Conservation (phyloP, 2,797 vertebrate genomes). For the Anolis apletophallus region DNA sequence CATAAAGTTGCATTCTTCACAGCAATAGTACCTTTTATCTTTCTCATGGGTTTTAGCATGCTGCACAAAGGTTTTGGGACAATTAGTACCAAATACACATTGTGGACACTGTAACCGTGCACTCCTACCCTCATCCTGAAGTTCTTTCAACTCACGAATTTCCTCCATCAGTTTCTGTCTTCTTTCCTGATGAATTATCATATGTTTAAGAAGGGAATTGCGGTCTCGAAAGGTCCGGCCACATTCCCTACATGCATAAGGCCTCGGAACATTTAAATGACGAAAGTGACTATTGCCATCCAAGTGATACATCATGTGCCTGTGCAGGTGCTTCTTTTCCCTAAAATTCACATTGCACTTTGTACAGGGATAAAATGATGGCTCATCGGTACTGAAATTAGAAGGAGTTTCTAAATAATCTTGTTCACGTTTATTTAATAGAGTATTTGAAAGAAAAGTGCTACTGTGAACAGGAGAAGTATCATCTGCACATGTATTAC, state of each 20-base stretch:
- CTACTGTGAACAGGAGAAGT: slow-evolving; percentile 85
- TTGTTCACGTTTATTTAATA: slow-evolving; percentile 86
- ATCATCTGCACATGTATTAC: slow-evolving; percentile 83
- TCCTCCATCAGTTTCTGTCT: slow-evolving; percentile 90
- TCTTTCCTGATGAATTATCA: slow-evolving; percentile 94
- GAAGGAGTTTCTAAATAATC: slow-evolving; percentile 84
- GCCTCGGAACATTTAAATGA: slow-evolving; percentile 86
- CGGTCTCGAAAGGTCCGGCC: slow-evolving; percentile 94
- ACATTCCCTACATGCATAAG: slow-evolving; percentile 93
- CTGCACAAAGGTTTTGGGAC: slow-evolving; percentile 89
- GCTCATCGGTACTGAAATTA: slow-evolving; percentile 86
- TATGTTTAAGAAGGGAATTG: slow-evolving; percentile 90
- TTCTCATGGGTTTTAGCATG: slow-evolving; percentile 88
- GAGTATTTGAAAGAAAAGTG: slow-evolving; percentile 80
- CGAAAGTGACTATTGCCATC: slow-evolving; percentile 93
- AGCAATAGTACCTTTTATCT: slow-evolving; percentile 88
- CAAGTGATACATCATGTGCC: slow-evolving; percentile 98
- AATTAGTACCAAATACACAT: slow-evolving; percentile 87
- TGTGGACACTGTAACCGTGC: slow-evolving; percentile 84
- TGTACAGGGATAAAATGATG: slow-evolving; percentile 90
- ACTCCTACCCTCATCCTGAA: slow-evolving; percentile 84
- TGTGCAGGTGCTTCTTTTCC: slow-evolving; percentile 93
- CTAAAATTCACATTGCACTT: slow-evolving; percentile 95
- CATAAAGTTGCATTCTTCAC: slow-evolving; percentile 88
- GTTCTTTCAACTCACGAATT: slow-evolving; percentile 89